Evolutionary conservation across 1,140 invertebrate genomes (phyloP), one percentile per base, ranked within the genome.

Genomic region (Drosophila simulans): DNA sequence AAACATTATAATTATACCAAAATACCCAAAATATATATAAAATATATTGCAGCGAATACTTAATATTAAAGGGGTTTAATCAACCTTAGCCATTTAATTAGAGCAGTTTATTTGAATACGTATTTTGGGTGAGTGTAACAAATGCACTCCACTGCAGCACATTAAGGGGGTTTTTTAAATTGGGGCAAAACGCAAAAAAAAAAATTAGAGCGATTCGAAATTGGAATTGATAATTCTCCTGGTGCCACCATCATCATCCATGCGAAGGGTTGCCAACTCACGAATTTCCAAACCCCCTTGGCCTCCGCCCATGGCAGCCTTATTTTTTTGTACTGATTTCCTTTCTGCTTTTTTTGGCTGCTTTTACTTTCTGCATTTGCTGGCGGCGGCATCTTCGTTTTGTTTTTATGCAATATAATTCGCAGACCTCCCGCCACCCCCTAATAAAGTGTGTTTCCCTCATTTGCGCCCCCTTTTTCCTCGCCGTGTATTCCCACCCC

Each of bases 341-440:
- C 31, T 53, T 56, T 56, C 53, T 45, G 34, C 51, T 72, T 72
- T 62, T 62, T 46, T 46, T 39, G 35, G 22, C 13, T 56, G 22
- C 39, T 59, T 54, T 55, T 51, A 63, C 54, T 79, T 48, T 73
- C 15, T 65, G 37, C 51, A 40, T 54, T 48, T 34, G n/a, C 48
- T 51, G 48, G 48, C 48, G 48, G 48, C 48, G 70, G 54, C 59
- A 66, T 86, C 65, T 86, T 86, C 52, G 55, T 77, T 74, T 88
- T 75, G 72, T 77, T 77, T 80, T 56, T 69, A 83, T 79, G 75
- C 70, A 83, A 83, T 79, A 83, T 83, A 80, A 81, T 76, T 82
- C 51, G 63, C 46, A 52, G 54, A 35, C 15, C 49, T 12, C 10
- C 48, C n/a, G 56, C 56, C 20, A 52, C 31, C 56, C 31, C 56